Evolutionary conservation across 2,888 invertebrate genomes (phyloP), one percentile per base, ranked within the genome.

Genomic region (Mongoloraphidia duomilia): DNA sequence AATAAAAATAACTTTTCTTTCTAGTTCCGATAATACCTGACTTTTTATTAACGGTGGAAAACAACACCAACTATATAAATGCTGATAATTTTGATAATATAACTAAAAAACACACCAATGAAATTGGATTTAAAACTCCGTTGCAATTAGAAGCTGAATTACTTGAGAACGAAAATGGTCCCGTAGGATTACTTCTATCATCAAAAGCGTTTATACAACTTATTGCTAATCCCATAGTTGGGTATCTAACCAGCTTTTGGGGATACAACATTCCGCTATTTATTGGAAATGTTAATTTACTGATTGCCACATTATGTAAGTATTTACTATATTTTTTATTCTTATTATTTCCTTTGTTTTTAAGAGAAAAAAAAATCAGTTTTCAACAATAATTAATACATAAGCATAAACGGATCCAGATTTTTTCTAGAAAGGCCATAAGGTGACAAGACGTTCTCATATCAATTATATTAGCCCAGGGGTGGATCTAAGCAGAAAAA

Each of bases 151-250:
- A 66, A 63, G 67, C 58, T 50, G 65, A 65, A 56, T 56, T 59
- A 14, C 51, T 76, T 43, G 73, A 73, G 50, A 70, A 74, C 52
- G 80, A 82, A 59, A 83, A 81, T 60, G 79, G 80, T 5, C 74
- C 79, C 50, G 74, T 84, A 43, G 83, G 83, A 12, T 66, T 82
- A 37, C 63, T 84, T 46, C 65, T 84, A 46, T 82, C 87, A 36
- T 84, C 85, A 47, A 86, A 88, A 68, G 87, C 89, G 17, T 68
- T 89, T 52, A 80, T 88, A 5, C 89, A 90, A 65, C 72, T 90
- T 47, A 67, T 83, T 50, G 75, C 80, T 58, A 89, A 88, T 63
- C 86, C 87, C 2, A 67, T 84, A 39, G 76, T 88, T 39, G 88
- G 87, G 34, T 76, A 75, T 53, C 63, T 84, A 43, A 81, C 81